Evolutionary conservation across 2,113 vertebrate genomes (phyloP).

Genomic region (Anoplopoma fimbria): DNA sequence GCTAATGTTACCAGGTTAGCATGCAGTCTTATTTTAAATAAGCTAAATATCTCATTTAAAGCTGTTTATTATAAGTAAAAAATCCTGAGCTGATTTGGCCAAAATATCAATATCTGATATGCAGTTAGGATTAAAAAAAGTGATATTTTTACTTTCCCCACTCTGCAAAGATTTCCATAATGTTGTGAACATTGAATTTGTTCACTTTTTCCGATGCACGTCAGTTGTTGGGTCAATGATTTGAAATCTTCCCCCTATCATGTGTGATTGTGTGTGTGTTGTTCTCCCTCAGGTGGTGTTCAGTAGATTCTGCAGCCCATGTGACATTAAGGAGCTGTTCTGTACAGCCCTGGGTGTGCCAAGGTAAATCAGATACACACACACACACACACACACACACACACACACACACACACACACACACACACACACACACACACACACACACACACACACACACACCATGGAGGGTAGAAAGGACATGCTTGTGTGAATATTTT

Average conservation of each 20-base stretch:
- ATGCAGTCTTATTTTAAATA: too few species aligned
- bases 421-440: not conserved
- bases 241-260: not conserved
- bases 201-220: not conserved
- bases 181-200: not conserved
- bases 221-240: not conserved
- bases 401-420: not conserved
- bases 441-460: not conserved
- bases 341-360: slow-evolving; percentile 77
- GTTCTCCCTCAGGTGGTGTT: slow-evolving; percentile 77
- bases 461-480: not conserved
- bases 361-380: slow-evolving; percentile 66
- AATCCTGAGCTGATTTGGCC: not conserved
- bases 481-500: too few species aligned
- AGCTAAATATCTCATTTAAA: not conserved
- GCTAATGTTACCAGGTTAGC: too few species aligned
- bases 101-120: not conserved
- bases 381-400: slow-evolving; percentile 13
- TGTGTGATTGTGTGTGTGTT: slow-evolving; percentile 1
- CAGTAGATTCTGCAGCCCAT: slow-evolving; percentile 82
- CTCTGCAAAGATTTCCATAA: not conserved
- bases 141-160: not conserved
- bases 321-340: slow-evolving; percentile 83
- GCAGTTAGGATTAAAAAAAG: not conserved
- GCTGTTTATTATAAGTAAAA: not conserved